Evolutionary conservation across 2,113 vertebrate species (phyloP).

Genomic region (Amphiprion percula): DNA sequence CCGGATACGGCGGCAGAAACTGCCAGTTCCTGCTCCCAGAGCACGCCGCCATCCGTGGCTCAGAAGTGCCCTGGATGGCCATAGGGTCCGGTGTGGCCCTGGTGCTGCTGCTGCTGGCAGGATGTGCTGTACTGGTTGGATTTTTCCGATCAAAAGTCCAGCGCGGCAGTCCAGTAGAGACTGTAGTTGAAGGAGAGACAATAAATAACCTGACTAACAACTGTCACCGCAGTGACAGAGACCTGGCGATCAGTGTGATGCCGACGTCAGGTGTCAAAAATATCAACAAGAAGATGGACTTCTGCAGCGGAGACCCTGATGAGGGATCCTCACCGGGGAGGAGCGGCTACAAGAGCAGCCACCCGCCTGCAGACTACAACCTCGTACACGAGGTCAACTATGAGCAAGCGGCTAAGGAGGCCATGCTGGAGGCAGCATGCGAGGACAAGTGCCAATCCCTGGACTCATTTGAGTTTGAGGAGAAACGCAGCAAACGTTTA

Average conservation of each 20-base stretch:
- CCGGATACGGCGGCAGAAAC: slow-evolving; percentile 93
- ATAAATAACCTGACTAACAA: slow-evolving; percentile 97
- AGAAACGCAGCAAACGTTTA: slow-evolving; percentile 86
- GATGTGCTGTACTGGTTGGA: slow-evolving; percentile 89
- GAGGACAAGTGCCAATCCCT: slow-evolving; percentile 84
- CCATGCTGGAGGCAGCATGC: slow-evolving; percentile 85
- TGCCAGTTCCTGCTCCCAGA: slow-evolving; percentile 97
- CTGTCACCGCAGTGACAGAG: slow-evolving; percentile 92
- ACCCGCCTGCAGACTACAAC: slow-evolving; percentile 92
- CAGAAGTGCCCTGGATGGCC: slow-evolving; percentile 94
- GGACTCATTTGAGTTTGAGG: slow-evolving; percentile 85
- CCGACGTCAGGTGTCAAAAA: slow-evolving; percentile 94
- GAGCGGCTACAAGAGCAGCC: slow-evolving; percentile 89
- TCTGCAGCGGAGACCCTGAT: slow-evolving; percentile 86
- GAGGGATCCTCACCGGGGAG: slow-evolving; percentile 91
- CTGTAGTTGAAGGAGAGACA: slow-evolving; percentile 89
- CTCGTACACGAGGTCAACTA: slow-evolving; percentile 92
- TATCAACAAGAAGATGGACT: slow-evolving; percentile 97
- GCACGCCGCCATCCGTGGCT: slow-evolving; percentile 77
- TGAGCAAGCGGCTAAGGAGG: slow-evolving; percentile 87
- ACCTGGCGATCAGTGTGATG: slow-evolving; percentile 88
- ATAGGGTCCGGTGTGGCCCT: slow-evolving; percentile 92
- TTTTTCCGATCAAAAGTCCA: slow-evolving; percentile 91
- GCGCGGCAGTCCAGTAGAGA: slow-evolving; percentile 84
- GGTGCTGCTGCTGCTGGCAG: slow-evolving; percentile 92